Conservation (phyloP, 2,797 vertebrate genomes). For the Hypotaenidia philippensis region DNA sequence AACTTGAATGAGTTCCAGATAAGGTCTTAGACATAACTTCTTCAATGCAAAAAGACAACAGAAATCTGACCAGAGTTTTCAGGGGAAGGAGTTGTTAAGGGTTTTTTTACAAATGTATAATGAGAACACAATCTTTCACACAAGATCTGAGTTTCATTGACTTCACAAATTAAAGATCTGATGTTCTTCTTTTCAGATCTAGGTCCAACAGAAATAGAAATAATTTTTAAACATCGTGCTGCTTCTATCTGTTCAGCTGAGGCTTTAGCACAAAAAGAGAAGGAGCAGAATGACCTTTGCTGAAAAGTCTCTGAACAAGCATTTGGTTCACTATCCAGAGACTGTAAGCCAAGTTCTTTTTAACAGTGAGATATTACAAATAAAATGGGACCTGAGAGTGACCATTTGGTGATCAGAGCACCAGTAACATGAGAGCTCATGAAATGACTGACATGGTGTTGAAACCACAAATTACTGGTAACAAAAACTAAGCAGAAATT, state of each 20-base stretch:
- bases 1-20: background rate
- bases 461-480: background rate
- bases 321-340: background rate
- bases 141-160: background rate
- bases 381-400: background rate
- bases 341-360: background rate
- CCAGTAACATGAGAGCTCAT: background rate
- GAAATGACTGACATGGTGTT: background rate
- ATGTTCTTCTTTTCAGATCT: background rate
- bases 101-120: background rate
- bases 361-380: background rate
- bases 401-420: background rate
- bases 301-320: background rate
- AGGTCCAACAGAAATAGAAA: background rate
- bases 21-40: background rate
- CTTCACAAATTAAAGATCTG: background rate
- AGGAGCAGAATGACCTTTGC: background rate
- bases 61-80: background rate
- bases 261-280: background rate
- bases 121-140: background rate
- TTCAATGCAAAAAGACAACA: background rate
- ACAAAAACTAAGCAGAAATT: background rate
- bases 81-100: background rate
- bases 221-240: accelerated
- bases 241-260: background rate